phyloP scores from a whole-genome alignment of 1,140 invertebrate species.

The Maniola jurtina region DNA sequence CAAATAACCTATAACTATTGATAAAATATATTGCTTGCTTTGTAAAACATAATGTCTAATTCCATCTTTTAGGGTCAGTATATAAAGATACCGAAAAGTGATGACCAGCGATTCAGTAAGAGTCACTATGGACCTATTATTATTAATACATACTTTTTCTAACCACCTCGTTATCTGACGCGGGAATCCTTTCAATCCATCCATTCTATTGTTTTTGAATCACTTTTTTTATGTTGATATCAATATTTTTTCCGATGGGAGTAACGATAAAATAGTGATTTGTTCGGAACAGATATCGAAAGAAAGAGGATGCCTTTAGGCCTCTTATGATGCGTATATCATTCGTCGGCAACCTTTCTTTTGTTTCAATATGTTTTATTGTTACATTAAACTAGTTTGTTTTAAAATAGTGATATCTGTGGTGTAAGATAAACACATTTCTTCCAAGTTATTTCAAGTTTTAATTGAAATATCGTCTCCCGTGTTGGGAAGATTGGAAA shows the following conservation, averaged over 20 bases:
- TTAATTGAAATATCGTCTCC: slow-evolving; percentile 27
- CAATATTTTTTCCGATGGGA: slow-evolving; percentile 74
- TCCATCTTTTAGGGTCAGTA: slow-evolving; percentile 26
- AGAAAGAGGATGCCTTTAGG: slow-evolving; percentile 59
- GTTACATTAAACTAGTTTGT: slow-evolving; percentile 47
- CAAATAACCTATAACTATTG: not conserved
- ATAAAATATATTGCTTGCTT: not conserved
- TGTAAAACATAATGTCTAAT: slow-evolving; percentile 4
- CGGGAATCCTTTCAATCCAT: slow-evolving; percentile 73
- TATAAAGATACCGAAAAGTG: slow-evolving; percentile 52
- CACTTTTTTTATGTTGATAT: slow-evolving; percentile 76
- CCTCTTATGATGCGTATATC: slow-evolving; percentile 69
- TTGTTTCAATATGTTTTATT: slow-evolving; percentile 72
- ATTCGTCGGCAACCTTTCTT: slow-evolving; percentile 66
- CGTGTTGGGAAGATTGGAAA: slow-evolving; percentile 29
- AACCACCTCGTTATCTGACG: slow-evolving; percentile 65
- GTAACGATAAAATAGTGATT: slow-evolving; percentile 75
- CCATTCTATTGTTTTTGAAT: slow-evolving; percentile 74
- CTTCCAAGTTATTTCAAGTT: slow-evolving; percentile 18
- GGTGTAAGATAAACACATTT: slow-evolving; percentile 23
- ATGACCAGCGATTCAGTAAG: slow-evolving; percentile 54
- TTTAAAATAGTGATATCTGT: slow-evolving; percentile 19
- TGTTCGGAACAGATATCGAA: slow-evolving; percentile 70
- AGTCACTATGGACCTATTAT: slow-evolving; percentile 68
- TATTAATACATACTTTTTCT: slow-evolving; percentile 74